Percentiles rank a stretch among this genome's conserved stretches.
Conservation (phyloP, 2,797 vertebrate species). For the Tragelaphus oryx region DNA sequence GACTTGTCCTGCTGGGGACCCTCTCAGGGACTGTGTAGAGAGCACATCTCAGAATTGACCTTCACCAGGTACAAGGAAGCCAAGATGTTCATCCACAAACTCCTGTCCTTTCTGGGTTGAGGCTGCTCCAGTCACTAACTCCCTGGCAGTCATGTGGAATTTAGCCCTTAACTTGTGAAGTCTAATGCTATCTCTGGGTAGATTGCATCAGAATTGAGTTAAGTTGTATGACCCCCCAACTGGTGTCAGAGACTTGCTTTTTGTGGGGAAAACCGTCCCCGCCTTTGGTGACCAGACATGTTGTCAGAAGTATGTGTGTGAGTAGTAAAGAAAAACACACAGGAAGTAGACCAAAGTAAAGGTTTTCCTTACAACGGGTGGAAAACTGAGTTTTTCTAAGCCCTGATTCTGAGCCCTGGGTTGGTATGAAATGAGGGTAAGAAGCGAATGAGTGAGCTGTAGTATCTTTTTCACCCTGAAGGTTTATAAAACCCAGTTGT, state of each 20-base stretch:
- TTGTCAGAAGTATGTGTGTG: background rate
- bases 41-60: background rate
- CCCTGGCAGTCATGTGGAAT: background rate
- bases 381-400: background rate
- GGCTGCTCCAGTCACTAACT: too few relatives aligned
- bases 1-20: background rate
- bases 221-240: background rate
- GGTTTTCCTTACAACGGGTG: background rate
- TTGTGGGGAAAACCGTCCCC: background rate
- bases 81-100: background rate
- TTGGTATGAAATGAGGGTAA: background rate
- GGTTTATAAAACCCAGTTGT: background rate
- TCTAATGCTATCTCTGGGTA: background rate
- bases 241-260: background rate
- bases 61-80: background rate
- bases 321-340: background rate
- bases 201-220: background rate
- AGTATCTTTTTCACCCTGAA: background rate
- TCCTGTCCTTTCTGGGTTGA: background rate
- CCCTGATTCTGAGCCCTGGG: background rate
- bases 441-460: background rate
- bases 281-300: background rate
- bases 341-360: background rate
- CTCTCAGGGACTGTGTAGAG: background rate
- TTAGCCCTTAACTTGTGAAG: background rate